Conservation (phyloP, 2,888 invertebrate genomes). For the Lycophotia porphyrea region DNA sequence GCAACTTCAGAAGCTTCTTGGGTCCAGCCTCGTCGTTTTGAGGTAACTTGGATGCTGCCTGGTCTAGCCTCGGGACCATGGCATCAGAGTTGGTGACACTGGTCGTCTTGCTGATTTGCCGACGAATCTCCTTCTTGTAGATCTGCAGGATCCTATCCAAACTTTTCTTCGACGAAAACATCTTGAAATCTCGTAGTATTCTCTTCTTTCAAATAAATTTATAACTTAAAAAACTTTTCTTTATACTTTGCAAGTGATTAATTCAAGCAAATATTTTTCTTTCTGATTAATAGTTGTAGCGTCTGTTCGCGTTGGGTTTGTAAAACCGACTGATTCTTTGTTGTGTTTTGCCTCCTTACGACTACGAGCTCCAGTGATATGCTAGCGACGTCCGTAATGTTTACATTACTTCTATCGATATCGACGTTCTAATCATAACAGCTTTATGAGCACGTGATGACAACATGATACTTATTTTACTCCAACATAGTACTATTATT, state of each 20-base stretch:
- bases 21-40: slow-evolving; percentile 83
- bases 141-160: slow-evolving; percentile 82
- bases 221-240: slow-evolving; percentile 38
- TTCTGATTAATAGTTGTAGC: slow-evolving; percentile 61
- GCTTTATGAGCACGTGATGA: slow-evolving; percentile 35
- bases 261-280: slow-evolving; percentile 66
- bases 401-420: slow-evolving; percentile 86
- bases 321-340: slow-evolving; percentile 88
- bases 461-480: slow-evolving; percentile 31
- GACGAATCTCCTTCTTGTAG: slow-evolving; percentile 86
- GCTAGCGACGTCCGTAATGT: slow-evolving; percentile 80
- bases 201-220: slow-evolving; percentile 38
- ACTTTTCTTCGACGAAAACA: slow-evolving; percentile 85
- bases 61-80: slow-evolving; percentile 88
- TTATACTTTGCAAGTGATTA: slow-evolving; percentile 57
- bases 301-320: slow-evolving; percentile 77
- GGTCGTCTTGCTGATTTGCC: slow-evolving; percentile 91
- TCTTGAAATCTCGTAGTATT: slow-evolving; percentile 67
- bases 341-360: slow-evolving; percentile 87
- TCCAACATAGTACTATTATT: neutral
- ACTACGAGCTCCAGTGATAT: slow-evolving; percentile 81
- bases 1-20: slow-evolving; percentile 88
- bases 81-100: slow-evolving; percentile 91
- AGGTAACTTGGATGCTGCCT: slow-evolving; percentile 76
- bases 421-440: slow-evolving; percentile 71